Evolutionary conservation across 92 coral and sea anemone species (phyloP), one percentile per base, ranked within the genome.

Genomic region (Meandrina meandrites): DNA sequence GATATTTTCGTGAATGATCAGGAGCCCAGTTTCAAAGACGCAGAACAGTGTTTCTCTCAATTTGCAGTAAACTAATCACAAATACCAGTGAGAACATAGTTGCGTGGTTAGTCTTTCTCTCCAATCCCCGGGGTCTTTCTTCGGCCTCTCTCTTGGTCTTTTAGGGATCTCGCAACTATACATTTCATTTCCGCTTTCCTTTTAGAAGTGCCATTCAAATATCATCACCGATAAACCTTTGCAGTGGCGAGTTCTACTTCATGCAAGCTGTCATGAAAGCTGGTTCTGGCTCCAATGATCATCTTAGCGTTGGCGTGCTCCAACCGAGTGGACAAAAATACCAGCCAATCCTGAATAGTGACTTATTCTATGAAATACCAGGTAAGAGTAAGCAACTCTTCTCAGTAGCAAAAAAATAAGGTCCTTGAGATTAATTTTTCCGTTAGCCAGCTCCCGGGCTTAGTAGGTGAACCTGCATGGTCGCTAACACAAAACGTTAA

Each of bases 181-280:
- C 53, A 54, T 54, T 54, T 86, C 24, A 4, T 22, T 22, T 11
- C 45, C n/a, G n/a, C n/a, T 81, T 50, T 77, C 53, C 50, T 34
- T 68, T 16, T 36, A 95, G 98, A 53, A 76, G 89, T 76, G 40
- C 86, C 16, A n/a, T 40, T 35, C 95, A 93, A 73, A 53, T 31
- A 16, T 93, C 95, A 73, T 81, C 83, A n/a, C 92, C 94, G 22
- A 47, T 95, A n/a, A 40, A 50, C 37, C 81, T 95, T 34, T 64
- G 79, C 50, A 75, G 85, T 50, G 91, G 92, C 32, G 75, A 88
- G 74, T 92, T 90, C 71, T 95, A 95, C 86, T 93, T 73, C 80
- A 73, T 93, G 53, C 90, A 95, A 88, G 96, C 93, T 16, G n/a
- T 95, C 47, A 90, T 93, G 96, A 95, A 95, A 83, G 98, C 90